Base-by-base conservation (phyloP, 1,140 invertebrate species). In the Bilobella aurantiaca region DNA sequence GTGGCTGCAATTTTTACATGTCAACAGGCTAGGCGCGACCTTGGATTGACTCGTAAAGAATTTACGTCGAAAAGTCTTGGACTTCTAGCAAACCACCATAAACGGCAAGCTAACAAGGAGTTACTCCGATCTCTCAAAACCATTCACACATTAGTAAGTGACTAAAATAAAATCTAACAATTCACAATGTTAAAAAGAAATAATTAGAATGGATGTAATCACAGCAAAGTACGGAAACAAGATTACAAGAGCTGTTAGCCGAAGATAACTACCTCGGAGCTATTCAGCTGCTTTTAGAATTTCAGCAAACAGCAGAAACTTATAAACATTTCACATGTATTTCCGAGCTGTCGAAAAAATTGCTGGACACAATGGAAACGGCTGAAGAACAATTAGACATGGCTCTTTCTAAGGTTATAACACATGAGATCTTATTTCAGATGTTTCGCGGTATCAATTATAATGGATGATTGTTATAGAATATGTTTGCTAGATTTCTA, bases 331-430 rank as follows among this genome's bases (percentile, higher is more conserved):
- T 90, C 72, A 83, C 82, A 29, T 95, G 91, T 73, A 88, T 95
- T 46, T 86, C 88, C 60, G 89, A 92, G 61, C 76, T 95, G n/a
- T 85, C 84, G 53, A 84, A 83, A 69, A 90, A 96, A 75, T 77
- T 98, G 0, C 90, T 95, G 76, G 93, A 96, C 75, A 96, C 90
- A 0, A 78, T 97, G 57, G 88, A 90, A 67, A 85, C 91, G 79
- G 91, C 91, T 0, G 94, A 97, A 77, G 90, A 94, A 73, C 89
- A 92, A 71, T 76, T 98, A 57, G 94, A 98, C 76, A 83, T 85
- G 3, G 91, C 91, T 0, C 78, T 97, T 8, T 86, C 91, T 2
- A 88, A 87, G 74, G 85, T 90, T 62, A 42, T 62, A 5, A 53
- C 1, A 1, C 58, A 49, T 12, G 34, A 3, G 12, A 3, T n/a